Base-by-base conservation (phyloP, 2,888 invertebrate genomes). In the Protophormia terraenovae region DNA sequence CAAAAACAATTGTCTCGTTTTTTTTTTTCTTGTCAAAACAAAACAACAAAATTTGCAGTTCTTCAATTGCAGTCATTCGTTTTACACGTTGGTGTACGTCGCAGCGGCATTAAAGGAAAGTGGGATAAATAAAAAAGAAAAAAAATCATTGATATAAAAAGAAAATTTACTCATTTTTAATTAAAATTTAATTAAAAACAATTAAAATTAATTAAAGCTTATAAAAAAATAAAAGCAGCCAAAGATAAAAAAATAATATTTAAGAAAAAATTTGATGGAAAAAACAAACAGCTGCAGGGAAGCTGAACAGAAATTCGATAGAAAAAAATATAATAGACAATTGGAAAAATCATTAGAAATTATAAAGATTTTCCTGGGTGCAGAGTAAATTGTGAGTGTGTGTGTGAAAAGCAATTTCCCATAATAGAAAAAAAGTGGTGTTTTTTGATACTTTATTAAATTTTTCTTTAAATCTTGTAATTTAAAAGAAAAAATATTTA, bases 271-370 rank as follows among this genome's bases (percentile, higher is more conserved):
- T 19, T 29, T 14, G 35, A 16, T 22, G 29, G 45, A 41, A 3
- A 72, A 72, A 75, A 64, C 8, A 69, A 69, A 53, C 83, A 77
- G 76, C 75, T 78, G 83, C 73, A 45, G 12, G 8, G 35, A 29
- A n/a, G 50, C 16, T 50, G 8, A 50, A 35, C 4, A 14, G 12
- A 2, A 5, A n/a, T 24, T n/a, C 12, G 3, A 14, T 29, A 38
- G 7, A 41, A 55, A 35, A 72, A 64, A 66, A 72, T 45, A 50
- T 47, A 47, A 38, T 64, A 72, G 64, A 76, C 72, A 83, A 85
- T 77, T 81, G 86, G 77, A 79, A 87, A 84, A 86, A 79, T 82
- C 85, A 82, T 85, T 85, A 85, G 77, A 82, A 60, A 73, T 19
- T 19, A 24, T 2, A 71, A 58, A 41, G 14, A 73, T 60, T 75